Evolutionary conservation across 2,888 invertebrate species (phyloP).

Genomic region (Drosophila buzzatii): DNA sequence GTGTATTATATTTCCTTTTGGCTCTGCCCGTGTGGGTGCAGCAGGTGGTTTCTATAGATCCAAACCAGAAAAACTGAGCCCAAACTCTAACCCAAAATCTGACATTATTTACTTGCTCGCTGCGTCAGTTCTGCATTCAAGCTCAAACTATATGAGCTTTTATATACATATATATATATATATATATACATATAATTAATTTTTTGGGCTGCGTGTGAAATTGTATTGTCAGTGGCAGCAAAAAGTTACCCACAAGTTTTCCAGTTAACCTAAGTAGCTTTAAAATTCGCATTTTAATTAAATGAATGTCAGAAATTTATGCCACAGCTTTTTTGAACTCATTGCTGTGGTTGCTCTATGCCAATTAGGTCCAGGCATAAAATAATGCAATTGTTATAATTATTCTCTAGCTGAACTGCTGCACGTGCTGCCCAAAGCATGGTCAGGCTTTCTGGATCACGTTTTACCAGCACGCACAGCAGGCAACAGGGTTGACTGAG

Average conservation of each 20-base stretch:
- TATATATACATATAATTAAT: constrained; percentile 1
- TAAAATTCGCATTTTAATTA: constrained; percentile 71
- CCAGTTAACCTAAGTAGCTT: constrained; percentile 73
- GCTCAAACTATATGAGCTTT: constrained; percentile 22
- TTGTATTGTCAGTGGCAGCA: constrained; percentile 29
- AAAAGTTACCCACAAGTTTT: constrained; percentile 65
- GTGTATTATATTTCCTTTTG: constrained; percentile 41
- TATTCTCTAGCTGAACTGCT: constrained; percentile 52
- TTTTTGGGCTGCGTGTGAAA: constrained; percentile 47
- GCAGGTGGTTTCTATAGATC: constrained; percentile 71
- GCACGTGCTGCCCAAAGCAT: constrained; percentile 56
- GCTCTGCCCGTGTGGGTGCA: constrained; percentile 53
- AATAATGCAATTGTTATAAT: constrained; percentile 73
- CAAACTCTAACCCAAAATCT: neutral
- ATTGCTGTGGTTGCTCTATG: neutral
- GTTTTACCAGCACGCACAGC: constrained; percentile 20
- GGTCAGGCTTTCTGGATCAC: constrained; percentile 28
- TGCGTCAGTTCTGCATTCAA: constrained; percentile 50
- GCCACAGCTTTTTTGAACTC: constrained; percentile 17
- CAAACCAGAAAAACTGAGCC: constrained; percentile 1
- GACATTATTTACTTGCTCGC: constrained; percentile 42
- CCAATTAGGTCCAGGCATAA: constrained; percentile 22
- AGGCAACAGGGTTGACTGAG: neutral
- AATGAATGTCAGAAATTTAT: constrained; percentile 54
- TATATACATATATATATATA: neutral